Evolutionary conservation across 2,888 invertebrate species (phyloP).

Genomic region (Luperina nickerlii): DNA sequence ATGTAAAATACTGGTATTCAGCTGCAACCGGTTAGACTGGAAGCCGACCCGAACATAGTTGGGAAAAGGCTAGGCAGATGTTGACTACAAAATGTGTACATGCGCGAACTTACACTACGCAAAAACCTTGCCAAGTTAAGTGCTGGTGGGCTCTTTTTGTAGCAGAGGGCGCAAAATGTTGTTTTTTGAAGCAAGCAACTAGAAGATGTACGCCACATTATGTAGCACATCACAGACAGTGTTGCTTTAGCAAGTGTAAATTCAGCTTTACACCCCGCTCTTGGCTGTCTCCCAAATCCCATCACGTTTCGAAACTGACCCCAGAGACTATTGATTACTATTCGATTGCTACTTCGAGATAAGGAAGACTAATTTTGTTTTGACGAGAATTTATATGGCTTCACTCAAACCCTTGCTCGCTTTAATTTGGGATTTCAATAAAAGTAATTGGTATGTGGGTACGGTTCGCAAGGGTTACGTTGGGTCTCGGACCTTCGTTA

Average conservation of each 20-base stretch:
- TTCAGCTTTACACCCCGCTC: not conserved
- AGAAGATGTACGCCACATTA: not conserved
- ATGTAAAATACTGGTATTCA: no score
- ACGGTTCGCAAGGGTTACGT: conserved; percentile 9
- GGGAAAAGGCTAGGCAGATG: no score
- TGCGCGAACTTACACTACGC: no score
- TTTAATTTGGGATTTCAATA: conserved; percentile 28
- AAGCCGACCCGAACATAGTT: no score
- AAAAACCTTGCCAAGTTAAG: no score
- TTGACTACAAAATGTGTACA: no score
- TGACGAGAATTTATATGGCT: not conserved
- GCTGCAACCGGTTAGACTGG: no score
- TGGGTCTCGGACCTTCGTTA: conserved; percentile 32
- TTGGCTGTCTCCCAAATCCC: conserved; percentile 55
- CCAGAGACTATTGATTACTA: conserved; percentile 35
- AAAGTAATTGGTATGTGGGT: conserved; percentile 34
- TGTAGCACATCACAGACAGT: not conserved
- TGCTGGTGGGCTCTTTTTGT: no score
- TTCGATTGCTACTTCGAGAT: conserved; percentile 37
- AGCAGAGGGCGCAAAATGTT: not conserved
- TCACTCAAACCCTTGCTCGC: not conserved
- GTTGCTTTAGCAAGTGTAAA: not conserved
- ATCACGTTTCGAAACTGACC: conserved; percentile 33
- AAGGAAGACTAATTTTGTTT: conserved; percentile 36
- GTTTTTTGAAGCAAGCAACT: not conserved